A percentile compares a stretch with the other conserved stretches of the same genome.
Conservation (phyloP, 2,113 vertebrate genomes). For the Cynopterus brachyotis region DNA sequence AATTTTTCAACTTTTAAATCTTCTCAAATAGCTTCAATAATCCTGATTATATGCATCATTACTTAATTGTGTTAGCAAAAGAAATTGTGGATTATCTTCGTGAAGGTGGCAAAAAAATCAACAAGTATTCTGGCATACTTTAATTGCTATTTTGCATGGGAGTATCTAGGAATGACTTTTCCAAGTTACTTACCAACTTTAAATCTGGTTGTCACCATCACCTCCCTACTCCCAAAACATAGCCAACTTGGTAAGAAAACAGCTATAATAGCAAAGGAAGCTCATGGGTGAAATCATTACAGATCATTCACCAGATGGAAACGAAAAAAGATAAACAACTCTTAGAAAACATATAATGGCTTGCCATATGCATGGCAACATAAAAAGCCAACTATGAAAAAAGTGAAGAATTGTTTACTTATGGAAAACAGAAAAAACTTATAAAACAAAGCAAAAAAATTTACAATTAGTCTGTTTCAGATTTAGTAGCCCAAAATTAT, state of each 20-base stretch:
- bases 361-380: not conserved
- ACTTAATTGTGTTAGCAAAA: not conserved
- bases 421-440: not conserved
- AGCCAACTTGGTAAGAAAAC: not conserved
- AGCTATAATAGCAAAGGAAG: not conserved
- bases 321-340: not conserved
- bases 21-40: constrained; percentile 30
- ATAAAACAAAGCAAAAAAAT: not conserved
- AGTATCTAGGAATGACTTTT: not conserved
- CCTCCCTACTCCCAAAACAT: not conserved
- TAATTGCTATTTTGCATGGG: not conserved
- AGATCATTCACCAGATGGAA: not conserved
- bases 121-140: not conserved
- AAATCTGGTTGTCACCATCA: not conserved
- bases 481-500: not conserved
- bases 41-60: not conserved
- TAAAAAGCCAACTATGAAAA: not conserved
- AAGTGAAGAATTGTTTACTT: not conserved
- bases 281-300: not conserved
- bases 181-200: not conserved
- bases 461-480: not conserved
- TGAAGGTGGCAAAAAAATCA: not conserved
- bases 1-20: constrained; percentile 26
- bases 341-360: not conserved
- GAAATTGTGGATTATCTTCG: not conserved